Base-by-base conservation (phyloP, 2,797 vertebrate species). In the Darevskia mixta region DNA sequence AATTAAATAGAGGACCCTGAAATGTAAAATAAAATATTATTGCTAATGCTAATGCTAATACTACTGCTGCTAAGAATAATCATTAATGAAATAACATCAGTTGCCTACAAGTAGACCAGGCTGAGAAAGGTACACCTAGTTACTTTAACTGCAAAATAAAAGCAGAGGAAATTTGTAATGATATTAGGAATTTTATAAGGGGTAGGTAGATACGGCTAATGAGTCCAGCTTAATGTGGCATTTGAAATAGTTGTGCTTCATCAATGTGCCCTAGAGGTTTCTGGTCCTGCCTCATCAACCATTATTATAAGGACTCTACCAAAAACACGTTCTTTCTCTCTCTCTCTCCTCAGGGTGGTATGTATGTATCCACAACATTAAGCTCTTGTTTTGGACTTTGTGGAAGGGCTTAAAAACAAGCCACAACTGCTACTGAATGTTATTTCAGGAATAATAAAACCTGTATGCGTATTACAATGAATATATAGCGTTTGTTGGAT, bases 211-310 rank as follows among this genome's bases (percentile, higher is more conserved):
- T 71, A 71, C 8, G 7, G 35, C 67, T 72, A 79, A 91, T 86
- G 88, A 93, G 90, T 90, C 85, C 86, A 85, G 38, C 23, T 87
- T 86, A 91, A 92, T 72, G 86, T 32, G 86, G 78, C 85, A 82
- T 91, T 89, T 82, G 82, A 75, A 86, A 89, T 90, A 90, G 86
- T 72, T 90, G 67, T 73, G 76, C 61, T 92, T 69, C 86, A 61
- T 86, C 83, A 89, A 76, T 87, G 83, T 87, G 67, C 43, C 61
- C 85, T 72, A 25, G 83, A 90, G 45, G 41, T 66, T 43, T 61
- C 49, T 8, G 15, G 5, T 43, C 18, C 67, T 49, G 77, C 76
- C n/a, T 79, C 67, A 49, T 73, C 38, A 75, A 64, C 83, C 86
- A 88, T 80, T 43, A 49, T n/a, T 35, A 45, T 4, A 86, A 79